These are phyloP conservation scores for Ryuthela nishihirai DNA, from an alignment of 2,888 invertebrate species.

Conservation along the genomic window DNA sequence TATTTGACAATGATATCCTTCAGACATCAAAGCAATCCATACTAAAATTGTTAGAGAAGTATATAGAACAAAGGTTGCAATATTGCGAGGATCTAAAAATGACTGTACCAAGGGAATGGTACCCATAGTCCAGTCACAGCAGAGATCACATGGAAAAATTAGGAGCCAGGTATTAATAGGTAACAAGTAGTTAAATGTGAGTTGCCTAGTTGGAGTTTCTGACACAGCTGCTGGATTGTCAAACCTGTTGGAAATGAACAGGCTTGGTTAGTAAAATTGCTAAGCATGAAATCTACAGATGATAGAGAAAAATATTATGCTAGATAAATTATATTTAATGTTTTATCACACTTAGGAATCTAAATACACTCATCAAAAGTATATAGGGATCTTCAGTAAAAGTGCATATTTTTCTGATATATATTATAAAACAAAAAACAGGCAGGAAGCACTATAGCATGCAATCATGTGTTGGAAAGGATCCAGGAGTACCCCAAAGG, in stretches of 20 bases:
- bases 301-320: too few relatives aligned
- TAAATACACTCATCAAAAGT: too few relatives aligned
- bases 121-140: conserved; percentile 99
- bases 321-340: too few relatives aligned
- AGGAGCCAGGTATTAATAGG: conserved; percentile 87
- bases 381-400: too few relatives aligned
- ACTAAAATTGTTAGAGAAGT: conserved; percentile 49
- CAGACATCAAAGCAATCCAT: conserved; percentile 41
- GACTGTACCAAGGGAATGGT: conserved; percentile 80
- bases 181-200: conserved; percentile 89
- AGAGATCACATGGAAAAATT: conserved; percentile 80
- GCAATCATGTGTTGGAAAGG: too few relatives aligned
- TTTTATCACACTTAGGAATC: too few relatives aligned
- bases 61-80: conserved; percentile 69
- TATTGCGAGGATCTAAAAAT: conserved; percentile 73
- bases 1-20: conserved; percentile 60
- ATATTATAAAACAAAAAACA: too few relatives aligned
- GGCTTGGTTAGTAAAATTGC: not conserved
- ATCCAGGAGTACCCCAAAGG: too few relatives aligned
- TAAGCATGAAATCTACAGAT: not conserved
- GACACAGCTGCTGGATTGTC: conserved; percentile 96
- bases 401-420: too few relatives aligned
- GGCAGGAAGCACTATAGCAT: too few relatives aligned
- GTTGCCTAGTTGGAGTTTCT: conserved; percentile 72
- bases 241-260: conserved; percentile 60